These are phyloP conservation scores for Geotrypetes seraphini DNA, from an alignment of 2,797 vertebrate genomes.

Conservation along the genomic window DNA sequence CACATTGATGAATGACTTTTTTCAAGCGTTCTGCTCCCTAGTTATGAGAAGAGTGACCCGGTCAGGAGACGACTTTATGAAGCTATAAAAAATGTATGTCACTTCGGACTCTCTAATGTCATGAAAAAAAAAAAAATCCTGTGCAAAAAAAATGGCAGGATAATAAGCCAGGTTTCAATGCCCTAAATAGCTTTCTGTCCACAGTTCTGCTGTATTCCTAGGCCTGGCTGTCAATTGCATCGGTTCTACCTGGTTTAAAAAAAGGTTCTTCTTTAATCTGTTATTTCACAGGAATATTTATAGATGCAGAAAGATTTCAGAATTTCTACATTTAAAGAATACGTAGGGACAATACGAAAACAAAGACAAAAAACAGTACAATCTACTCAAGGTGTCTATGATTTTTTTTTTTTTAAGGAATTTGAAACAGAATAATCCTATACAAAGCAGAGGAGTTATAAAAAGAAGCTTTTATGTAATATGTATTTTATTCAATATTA, in stretches of 20 bases:
- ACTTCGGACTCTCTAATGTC: slow-evolving; percentile 98
- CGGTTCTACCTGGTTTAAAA: slow-evolving; percentile 33
- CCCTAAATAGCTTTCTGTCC: slow-evolving; percentile 86
- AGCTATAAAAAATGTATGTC: slow-evolving; percentile 99
- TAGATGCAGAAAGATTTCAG: slow-evolving; percentile 40
- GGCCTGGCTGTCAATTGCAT: slow-evolving; percentile 56
- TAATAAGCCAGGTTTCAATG: slow-evolving; percentile 90
- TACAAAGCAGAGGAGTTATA: slow-evolving; percentile 39
- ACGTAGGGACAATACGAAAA: no score
- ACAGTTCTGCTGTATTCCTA: slow-evolving; percentile 57
- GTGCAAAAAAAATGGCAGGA: slow-evolving; percentile 67
- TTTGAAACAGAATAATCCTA: slow-evolving; percentile 43
- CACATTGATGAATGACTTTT: slow-evolving; percentile 99
- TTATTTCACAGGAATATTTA: slow-evolving; percentile 45
- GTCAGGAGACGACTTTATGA: slow-evolving; percentile 99
- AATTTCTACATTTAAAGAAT: slow-evolving; percentile 27
- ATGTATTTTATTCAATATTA: no score
- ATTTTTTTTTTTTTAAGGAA: slow-evolving; percentile 60
- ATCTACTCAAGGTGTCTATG: slow-evolving; percentile 48
- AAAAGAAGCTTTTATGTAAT: slow-evolving; percentile 49
- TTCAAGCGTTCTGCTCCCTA: slow-evolving; percentile 99
- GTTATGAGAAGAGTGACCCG: slow-evolving; percentile 99
- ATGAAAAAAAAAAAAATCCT: slow-evolving; percentile 55
- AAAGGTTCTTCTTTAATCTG: slow-evolving; percentile 46
- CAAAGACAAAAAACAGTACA: slow-evolving; percentile 28